Base-by-base conservation (phyloP, 1,140 invertebrate species). In the Lucilia sericata region DNA sequence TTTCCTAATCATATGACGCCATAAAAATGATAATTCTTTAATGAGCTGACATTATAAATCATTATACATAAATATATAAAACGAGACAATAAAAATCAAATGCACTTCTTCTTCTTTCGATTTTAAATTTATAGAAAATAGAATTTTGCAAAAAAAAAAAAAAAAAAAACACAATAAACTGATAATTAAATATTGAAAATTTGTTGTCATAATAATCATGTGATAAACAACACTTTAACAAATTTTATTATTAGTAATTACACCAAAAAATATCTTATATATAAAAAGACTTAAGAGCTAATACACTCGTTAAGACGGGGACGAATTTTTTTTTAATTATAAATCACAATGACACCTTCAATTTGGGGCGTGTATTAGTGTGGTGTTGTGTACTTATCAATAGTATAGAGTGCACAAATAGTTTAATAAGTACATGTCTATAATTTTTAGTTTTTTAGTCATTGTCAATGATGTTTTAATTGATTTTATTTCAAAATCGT, bases 1-100 rank as follows among this genome's bases (percentile, higher is more conserved):
- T 19, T 17, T n/a, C 21, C 17, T 70, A 70, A 70, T 70, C 65
- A 70, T 70, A 70, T 70, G 65, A 70, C 65, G 65, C 65, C 65
- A 70, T 70, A 70, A 70, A 70, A 21, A 70, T 70, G n/a, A 21
- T 70, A 70, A 70, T 70, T 70, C 65, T 21, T 70, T 70, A 21
- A 70, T 70, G 42, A 70, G n/a, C n/a, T 7, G 19, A 70, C n/a
- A 19, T 21, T 70, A 25, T 70, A 70, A 70, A 70, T 70, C 65
- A 70, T 4, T 70, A 60, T 60, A 30, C 25, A 30, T 30, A 42
- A 42, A 42, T 42, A 42, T 42, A 42, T 8, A 8, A 42, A 42
- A 42, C 5, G 25, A 42, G 42, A 42, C 42, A 42, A 42, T 42
- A 42, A 42, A 42, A 42, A 42, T 30, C 42, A 42, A 42, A 42